These are phyloP conservation scores for Centropyge bicolor DNA, from an alignment of 2,797 vertebrate genomes.

Conservation along the genomic window DNA sequence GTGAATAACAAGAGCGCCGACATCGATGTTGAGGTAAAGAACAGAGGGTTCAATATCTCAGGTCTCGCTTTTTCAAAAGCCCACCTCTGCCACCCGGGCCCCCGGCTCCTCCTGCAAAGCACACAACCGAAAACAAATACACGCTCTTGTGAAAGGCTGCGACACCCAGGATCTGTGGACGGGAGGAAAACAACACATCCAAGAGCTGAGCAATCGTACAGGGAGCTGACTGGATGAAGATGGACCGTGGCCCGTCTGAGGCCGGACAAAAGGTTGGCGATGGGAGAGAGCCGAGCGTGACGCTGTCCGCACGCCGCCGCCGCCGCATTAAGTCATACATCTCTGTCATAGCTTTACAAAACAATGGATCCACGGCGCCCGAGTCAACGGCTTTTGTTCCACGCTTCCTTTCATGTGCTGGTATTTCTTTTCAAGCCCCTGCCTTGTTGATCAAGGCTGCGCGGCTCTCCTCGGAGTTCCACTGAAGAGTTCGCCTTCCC, in stretches of 20 bases:
- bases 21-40: constrained; percentile 5
- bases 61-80: constrained; percentile 38
- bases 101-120: background rate
- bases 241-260: background rate
- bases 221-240: background rate
- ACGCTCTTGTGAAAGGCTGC: background rate
- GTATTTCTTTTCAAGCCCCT: constrained; percentile 36
- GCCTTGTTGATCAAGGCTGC: constrained; percentile 51
- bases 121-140: constrained; percentile 31
- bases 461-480: constrained; percentile 2
- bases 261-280: constrained; percentile 21
- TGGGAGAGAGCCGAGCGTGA: constrained; percentile 12
- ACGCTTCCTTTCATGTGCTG: constrained; percentile 21
- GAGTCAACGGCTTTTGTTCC: constrained; percentile 28
- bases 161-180: background rate
- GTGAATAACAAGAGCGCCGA: constrained; percentile 37
- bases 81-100: constrained; percentile 5
- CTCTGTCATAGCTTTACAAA: constrained; percentile 30
- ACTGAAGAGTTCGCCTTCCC: constrained; percentile 40
- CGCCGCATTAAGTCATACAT: constrained; percentile 26
- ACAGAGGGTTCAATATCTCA: constrained; percentile 29
- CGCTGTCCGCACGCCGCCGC: background rate
- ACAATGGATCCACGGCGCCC: background rate
- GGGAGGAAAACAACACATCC: constrained; percentile 1
- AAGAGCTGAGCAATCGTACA: background rate